Conservation (phyloP, 2,113 vertebrate species). For the Campylomormyrus tamandua region DNA sequence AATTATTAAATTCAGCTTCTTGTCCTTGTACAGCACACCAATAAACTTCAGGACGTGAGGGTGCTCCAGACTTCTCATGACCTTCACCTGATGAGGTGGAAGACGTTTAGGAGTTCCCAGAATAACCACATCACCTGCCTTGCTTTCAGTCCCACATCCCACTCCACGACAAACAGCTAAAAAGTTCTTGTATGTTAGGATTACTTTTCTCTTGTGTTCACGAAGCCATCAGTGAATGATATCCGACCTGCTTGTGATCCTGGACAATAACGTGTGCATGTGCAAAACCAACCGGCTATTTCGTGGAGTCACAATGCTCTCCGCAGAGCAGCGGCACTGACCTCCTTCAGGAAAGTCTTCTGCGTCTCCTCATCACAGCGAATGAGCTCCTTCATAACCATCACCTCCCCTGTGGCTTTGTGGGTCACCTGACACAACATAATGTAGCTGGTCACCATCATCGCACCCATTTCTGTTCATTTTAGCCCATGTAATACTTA, state of each 20-base stretch:
- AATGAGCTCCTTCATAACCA: constrained; percentile 98
- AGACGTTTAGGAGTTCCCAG: neutral
- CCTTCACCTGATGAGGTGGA: constrained; percentile 74
- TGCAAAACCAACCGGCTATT: neutral
- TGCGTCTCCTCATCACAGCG: constrained; percentile 95
- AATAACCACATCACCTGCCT: neutral
- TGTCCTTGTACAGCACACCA: constrained; percentile 93
- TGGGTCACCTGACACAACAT: constrained; percentile 75
- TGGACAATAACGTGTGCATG: neutral
- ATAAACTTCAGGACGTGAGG: constrained; percentile 92
- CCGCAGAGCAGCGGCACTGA: constrained; percentile 37
- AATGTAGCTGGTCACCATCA: neutral
- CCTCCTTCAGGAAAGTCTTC: constrained; percentile 93
- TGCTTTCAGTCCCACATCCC: neutral
- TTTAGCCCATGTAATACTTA: neutral
- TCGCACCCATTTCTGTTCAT: neutral
- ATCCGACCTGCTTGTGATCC: neutral
- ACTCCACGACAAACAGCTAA: neutral
- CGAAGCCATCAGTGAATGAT: neutral
- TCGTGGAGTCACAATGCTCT: neutral
- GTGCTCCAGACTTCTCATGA: constrained; percentile 90
- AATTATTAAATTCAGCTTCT: constrained; percentile 86
- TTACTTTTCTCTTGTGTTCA: neutral
- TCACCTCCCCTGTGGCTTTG: constrained; percentile 93
- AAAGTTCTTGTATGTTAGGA: neutral